Base-by-base conservation (phyloP, 1,140 invertebrate species). In the Drosophila ohnishii region DNA sequence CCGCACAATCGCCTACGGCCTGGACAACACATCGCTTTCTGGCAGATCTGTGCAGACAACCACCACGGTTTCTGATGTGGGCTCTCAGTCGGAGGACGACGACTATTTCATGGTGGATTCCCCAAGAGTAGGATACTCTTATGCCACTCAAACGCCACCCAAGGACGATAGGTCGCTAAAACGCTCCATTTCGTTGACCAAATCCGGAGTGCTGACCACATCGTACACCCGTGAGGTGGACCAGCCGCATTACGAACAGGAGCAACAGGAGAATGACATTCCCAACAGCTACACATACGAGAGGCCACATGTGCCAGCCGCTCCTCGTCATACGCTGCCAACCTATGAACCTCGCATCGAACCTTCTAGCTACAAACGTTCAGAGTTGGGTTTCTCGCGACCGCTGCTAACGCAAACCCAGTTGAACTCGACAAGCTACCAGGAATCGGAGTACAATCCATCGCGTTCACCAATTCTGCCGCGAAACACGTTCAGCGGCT, bases 131-230 rank as follows among this genome's bases (percentile, higher is more conserved):
- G 35, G 28, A 1, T 55, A 59, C 53, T 40, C 34, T 37, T 57
- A 55, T 1, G 11, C 16, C 16, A 40, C 39, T 2, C 59, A 51
- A 64, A 53, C 60, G 5, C n/a, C 44, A 6, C 30, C 45, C 42
- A 34, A 42, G 10, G 32, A 39, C 6, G 45, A 76, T 1, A 39
- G 74, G 59, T 28, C 8, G 8, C 71, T 13, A 4, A 28, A 84
- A 37, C 80, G 87, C 5, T 83, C 80, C 2, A 59, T 83, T 28
- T 90, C 88, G 0, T 51, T 90, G 39, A 64, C 78, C 13, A 90
- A 90, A 61, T 88, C 83, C 2, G 80, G 78, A 44, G 72, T 90
- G n/a, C 19, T 90, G 47, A 90, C 87, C 19, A 90, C 87, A 1
- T 90, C 87, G 0, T 90, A 90, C 44, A 84, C 70, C 2, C 80